phyloP scores from a whole-genome alignment of 2,797 vertebrate species.

The Danio jaintianensis region DNA sequence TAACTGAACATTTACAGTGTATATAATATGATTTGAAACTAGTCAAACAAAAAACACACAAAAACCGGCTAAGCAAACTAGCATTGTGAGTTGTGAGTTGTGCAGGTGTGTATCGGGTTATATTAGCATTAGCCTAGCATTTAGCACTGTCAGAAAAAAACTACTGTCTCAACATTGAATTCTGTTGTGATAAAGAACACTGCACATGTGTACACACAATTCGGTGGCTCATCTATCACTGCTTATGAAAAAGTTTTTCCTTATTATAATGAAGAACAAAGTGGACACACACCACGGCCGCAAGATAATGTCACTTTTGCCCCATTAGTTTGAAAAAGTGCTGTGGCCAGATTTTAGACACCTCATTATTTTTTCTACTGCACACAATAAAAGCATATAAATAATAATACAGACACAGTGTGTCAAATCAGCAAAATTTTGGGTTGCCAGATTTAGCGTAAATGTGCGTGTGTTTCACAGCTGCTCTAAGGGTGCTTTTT shows the following conservation, averaged over 20 bases:
- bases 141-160: slow-evolving; percentile 15
- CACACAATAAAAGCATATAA: neutral
- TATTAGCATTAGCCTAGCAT: slow-evolving; percentile 17
- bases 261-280: neutral
- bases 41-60: no score
- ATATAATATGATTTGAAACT: no score
- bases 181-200: slow-evolving; percentile 62
- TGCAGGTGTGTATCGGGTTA: no score
- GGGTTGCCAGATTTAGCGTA: neutral
- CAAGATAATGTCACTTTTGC: slow-evolving; percentile 2
- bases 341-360: slow-evolving; percentile 24
- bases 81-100: no score
- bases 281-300: neutral
- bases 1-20: no score
- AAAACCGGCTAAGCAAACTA: no score
- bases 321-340: slow-evolving; percentile 39
- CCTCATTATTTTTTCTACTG: slow-evolving; percentile 23
- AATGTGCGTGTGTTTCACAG: neutral
- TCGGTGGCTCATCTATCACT: slow-evolving; percentile 19
- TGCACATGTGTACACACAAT: neutral
- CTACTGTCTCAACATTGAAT: slow-evolving; percentile 58
- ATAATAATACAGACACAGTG: neutral
- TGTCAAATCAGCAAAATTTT: slow-evolving; percentile 16
- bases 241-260: slow-evolving; percentile 7
- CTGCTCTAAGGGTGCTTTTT: neutral